These are phyloP conservation scores for Magallana nippona DNA, from an alignment of 2,888 invertebrate species.

Conservation along the genomic window DNA sequence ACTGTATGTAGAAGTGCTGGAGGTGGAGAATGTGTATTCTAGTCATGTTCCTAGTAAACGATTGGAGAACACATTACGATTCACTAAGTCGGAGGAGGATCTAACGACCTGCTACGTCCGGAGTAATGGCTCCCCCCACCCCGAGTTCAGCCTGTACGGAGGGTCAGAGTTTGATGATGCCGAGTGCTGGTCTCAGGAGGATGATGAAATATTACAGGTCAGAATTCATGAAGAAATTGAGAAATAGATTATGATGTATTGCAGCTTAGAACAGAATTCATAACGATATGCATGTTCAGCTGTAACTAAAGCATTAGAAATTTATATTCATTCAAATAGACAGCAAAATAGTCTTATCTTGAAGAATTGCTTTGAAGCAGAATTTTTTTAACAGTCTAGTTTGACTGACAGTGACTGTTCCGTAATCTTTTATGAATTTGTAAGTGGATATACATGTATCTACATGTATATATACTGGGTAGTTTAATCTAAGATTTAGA, in stretches of 20 bases:
- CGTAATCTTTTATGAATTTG: too few species aligned
- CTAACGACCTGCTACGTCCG: slow-evolving; percentile 79
- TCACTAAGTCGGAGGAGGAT: slow-evolving; percentile 97
- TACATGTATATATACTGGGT: too few species aligned
- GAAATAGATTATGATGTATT: too few species aligned
- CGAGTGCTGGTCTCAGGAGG: slow-evolving; percentile 96
- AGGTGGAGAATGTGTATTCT: slow-evolving; percentile 90
- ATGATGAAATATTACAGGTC: slow-evolving; percentile 92
- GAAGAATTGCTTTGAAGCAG: too few species aligned
- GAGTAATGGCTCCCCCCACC: slow-evolving; percentile 63
- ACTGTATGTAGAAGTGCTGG: slow-evolving; percentile 97
- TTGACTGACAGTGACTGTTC: too few species aligned
- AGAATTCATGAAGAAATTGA: slow-evolving; percentile 16
- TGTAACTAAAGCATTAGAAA: neutral
- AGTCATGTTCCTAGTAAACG: slow-evolving; percentile 93
- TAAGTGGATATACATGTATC: too few species aligned
- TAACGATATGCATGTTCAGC: neutral
- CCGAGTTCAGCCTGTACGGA: slow-evolving; percentile 74
- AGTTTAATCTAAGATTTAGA: too few species aligned
- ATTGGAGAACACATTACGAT: slow-evolving; percentile 84
- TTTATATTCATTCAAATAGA: too few species aligned
- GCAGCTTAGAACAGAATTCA: too few species aligned
- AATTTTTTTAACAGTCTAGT: too few species aligned
- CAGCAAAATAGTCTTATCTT: too few species aligned
- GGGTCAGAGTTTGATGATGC: slow-evolving; percentile 75